Evolutionary conservation across 2,113 vertebrate genomes (phyloP).

Genomic region (Cromileptes altivelis): DNA sequence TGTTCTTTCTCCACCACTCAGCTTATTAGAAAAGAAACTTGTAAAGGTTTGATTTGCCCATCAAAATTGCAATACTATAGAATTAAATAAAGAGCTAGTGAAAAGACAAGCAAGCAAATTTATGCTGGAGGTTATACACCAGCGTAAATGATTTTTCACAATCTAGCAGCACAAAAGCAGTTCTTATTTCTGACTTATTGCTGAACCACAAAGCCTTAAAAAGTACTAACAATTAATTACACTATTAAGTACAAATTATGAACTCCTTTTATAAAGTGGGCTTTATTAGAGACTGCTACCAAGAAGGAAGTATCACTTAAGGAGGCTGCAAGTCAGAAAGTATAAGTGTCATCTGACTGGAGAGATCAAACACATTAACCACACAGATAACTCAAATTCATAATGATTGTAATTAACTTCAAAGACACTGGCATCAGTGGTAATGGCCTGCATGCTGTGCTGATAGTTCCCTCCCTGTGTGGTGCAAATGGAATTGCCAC

Average conservation of each 20-base stretch:
- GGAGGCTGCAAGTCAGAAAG: background rate
- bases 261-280: background rate
- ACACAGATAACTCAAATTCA: slow-evolving; percentile 36
- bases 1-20: background rate
- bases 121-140: no score
- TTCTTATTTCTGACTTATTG: background rate
- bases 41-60: background rate
- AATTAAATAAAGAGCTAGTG: no score
- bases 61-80: background rate
- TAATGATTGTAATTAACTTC: slow-evolving; percentile 65
- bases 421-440: slow-evolving; percentile 36
- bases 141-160: background rate
- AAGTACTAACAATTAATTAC: background rate
- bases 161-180: background rate
- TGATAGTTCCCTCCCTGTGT: slow-evolving; percentile 38
- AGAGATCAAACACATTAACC: slow-evolving; percentile 46
- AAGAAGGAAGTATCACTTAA: background rate
- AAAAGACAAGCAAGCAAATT: no score
- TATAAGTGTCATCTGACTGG: slow-evolving; percentile 16
- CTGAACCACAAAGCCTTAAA: background rate
- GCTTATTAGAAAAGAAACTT: background rate
- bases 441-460: slow-evolving; percentile 45
- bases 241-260: background rate
- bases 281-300: slow-evolving; percentile 1
- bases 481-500: slow-evolving; percentile 52